phyloP scores from a whole-genome alignment of 1,140 invertebrate genomes.

The Aphelenchoides fujianensis region DNA sequence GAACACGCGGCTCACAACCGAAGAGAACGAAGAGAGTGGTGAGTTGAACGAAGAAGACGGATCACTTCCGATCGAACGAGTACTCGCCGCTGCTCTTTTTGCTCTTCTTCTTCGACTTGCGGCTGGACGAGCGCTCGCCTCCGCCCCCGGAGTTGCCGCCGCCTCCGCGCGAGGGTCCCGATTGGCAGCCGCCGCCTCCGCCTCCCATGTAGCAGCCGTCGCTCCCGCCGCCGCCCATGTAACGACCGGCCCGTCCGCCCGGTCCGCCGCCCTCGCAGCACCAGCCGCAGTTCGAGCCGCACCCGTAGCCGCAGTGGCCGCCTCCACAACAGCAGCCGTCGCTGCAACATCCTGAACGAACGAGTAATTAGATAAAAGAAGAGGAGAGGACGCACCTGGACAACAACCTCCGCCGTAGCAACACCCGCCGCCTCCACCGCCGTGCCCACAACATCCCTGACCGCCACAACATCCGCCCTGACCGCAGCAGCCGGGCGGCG shows the following conservation, averaged over 20 bases:
- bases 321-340: not conserved
- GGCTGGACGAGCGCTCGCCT: not conserved
- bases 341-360: not conserved
- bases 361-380: too few relatives aligned
- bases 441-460: not conserved
- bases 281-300: not conserved
- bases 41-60: too few relatives aligned
- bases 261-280: not conserved
- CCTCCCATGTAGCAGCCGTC: not conserved
- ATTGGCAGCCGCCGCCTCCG: not conserved
- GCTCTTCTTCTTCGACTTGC: not conserved
- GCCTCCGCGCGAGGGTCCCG: not conserved
- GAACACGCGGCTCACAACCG: too few relatives aligned
- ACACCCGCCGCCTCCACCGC: not conserved
- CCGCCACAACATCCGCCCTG: not conserved
- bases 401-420: not conserved
- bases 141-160: not conserved
- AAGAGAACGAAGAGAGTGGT: too few relatives aligned
- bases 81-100: conserved; percentile 1
- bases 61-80: not conserved
- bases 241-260: too few relatives aligned
- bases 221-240: not conserved
- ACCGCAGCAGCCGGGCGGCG: not conserved
- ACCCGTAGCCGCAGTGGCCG: not conserved
- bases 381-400: too few relatives aligned